A percentile compares a stretch with the other conserved stretches of the same genome.
Conservation (phyloP, 1,140 invertebrate species). For the Fragariocoptes setiger region DNA sequence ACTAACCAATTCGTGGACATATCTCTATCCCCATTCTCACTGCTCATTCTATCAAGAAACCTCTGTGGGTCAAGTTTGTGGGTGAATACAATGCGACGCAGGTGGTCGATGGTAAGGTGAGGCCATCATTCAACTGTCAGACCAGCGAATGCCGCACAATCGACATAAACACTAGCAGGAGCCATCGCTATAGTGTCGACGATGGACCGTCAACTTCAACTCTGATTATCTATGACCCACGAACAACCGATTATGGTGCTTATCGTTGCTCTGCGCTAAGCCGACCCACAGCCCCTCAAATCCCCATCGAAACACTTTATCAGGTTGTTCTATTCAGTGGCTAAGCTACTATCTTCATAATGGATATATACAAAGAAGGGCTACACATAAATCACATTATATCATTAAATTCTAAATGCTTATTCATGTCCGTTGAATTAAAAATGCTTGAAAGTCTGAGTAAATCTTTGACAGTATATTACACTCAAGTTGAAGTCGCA, state of each 20-base stretch:
- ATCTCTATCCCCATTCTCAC: no score
- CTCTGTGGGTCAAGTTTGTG: not conserved
- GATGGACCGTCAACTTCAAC: not conserved
- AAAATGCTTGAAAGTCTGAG: no score
- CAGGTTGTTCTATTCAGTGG: not conserved
- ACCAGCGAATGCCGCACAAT: not conserved
- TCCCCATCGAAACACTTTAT: not conserved
- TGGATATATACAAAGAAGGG: no score
- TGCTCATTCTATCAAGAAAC: no score
- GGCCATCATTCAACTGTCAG: not conserved
- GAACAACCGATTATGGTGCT: not conserved
- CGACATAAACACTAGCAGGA: not conserved
- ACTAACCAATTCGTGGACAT: no score
- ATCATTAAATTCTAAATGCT: no score
- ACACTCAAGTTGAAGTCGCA: no score
- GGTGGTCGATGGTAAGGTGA: not conserved
- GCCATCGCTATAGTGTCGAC: not conserved
- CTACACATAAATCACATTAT: no score
- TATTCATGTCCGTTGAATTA: no score
- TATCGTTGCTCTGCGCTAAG: not conserved
- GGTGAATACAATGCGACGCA: not conserved
- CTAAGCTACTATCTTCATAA: no score
- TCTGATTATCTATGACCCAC: not conserved
- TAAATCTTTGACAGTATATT: no score
- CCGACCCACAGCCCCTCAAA: not conserved